Evolutionary conservation across 2,797 vertebrate species (phyloP).

Genomic region (Pachyuromys duprasi): DNA sequence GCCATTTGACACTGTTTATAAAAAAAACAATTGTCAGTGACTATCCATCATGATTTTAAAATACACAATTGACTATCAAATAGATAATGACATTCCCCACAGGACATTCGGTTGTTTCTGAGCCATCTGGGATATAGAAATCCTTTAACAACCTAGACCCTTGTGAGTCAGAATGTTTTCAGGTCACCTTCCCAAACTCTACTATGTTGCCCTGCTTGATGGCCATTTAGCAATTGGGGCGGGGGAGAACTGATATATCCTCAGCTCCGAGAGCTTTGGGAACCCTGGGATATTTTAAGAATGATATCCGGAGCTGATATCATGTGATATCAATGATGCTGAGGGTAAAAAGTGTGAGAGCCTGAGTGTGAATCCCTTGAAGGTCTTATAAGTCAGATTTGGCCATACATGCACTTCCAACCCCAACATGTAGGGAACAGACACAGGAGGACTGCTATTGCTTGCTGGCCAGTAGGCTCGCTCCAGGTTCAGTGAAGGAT

Average conservation of each 20-base stretch:
- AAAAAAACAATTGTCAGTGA: slow-evolving; percentile 2
- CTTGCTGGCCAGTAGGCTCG: neutral
- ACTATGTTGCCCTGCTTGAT: neutral
- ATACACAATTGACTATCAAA: slow-evolving; percentile 38
- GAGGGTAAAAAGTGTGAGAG: neutral
- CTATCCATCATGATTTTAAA: neutral
- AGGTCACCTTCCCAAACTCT: neutral
- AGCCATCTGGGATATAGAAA: neutral
- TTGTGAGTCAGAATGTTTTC: neutral
- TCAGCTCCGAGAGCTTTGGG: neutral
- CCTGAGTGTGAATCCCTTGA: neutral
- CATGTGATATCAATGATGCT: neutral
- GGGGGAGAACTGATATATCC: neutral
- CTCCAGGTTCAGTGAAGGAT: neutral
- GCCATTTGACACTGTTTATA: neutral
- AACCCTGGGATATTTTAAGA: neutral
- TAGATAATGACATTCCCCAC: neutral
- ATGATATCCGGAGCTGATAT: neutral
- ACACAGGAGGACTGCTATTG: neutral
- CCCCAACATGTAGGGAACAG: neutral
- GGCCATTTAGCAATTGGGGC: neutral
- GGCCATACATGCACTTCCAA: neutral
- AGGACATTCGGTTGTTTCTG: neutral
- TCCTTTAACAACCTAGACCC: neutral
- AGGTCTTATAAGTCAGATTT: neutral